Evolutionary conservation across 2,797 vertebrate genomes (phyloP), one percentile per base, ranked within the genome.

Genomic region (Distichodus sexfasciatus): DNA sequence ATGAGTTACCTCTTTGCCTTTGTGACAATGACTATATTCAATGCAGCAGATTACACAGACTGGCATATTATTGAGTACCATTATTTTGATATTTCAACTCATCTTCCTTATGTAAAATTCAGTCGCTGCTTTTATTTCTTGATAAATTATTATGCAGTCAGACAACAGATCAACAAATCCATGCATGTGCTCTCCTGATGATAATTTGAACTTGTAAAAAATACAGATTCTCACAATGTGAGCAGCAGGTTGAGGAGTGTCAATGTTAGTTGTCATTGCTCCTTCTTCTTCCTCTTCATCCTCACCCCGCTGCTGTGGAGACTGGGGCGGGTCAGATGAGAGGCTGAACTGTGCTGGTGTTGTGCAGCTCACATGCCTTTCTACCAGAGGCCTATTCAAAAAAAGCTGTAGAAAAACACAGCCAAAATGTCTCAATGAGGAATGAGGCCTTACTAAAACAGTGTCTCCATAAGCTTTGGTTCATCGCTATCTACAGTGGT

Each of bases 331-430:
- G 5, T 78, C 64, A 21, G 67, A 77, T 10, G 33, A 74, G 35
- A 61, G 38, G 64, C 46, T 60, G 64, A 46, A n/a, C 10, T 46
- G 61, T 15, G 31, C 24, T 21, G 43, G 35, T 2, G 71, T 41
- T 8, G 11, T 55, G 60, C 69, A 54, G 54, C 81, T 69, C 46
- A 31, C 17, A 48, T 85, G 81, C 62, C 72, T 81, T 43, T 81
- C 81, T n/a, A 83, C 83, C 64, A 79, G 75, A 0, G 83, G 72
- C 44, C 70, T 75, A 61, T 40, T 38, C 6, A 29, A 35, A 41
- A 64, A 47, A 9, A 75, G 51, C 88, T 89, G 36, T 55, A 68
- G 66, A 21, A 72, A 6, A 54, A 60, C 33, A 50, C 33, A 19
- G 24, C 21, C 50, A 71, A 9, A 23, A 47, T 24, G 24, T 21